A percentile compares a stretch with the other conserved stretches of the same genome.
Conservation (phyloP, 2,113 vertebrate genomes). For the Podarcis raffonei region DNA sequence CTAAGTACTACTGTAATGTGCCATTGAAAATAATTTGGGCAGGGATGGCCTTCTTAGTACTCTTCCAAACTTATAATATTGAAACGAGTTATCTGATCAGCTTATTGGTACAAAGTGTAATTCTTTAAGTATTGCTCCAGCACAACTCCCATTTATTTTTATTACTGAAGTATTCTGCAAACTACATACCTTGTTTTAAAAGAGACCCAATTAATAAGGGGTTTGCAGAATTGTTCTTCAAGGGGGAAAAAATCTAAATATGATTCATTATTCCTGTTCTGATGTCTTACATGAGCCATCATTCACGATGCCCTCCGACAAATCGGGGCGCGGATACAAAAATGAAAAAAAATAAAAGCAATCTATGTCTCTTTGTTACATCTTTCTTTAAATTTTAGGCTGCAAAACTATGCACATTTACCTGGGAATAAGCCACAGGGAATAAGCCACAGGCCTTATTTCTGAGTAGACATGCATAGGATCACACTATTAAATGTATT, state of each 20-base stretch:
- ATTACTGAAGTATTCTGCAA: background rate
- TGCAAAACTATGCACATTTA: too few relatives aligned
- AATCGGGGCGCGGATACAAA: too few relatives aligned
- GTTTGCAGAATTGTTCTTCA: background rate
- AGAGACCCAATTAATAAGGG: background rate
- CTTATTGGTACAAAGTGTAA: background rate
- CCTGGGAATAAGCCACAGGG: too few relatives aligned
- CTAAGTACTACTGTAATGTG: background rate
- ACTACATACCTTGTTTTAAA: too few relatives aligned
- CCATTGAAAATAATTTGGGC: background rate
- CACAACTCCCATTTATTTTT: background rate
- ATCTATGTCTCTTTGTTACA: background rate
- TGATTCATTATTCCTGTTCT: background rate
- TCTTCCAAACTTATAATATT: background rate
- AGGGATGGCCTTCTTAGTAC: background rate
- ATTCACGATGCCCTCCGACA: background rate
- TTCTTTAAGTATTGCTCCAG: background rate
- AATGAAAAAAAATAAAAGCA: too few relatives aligned
- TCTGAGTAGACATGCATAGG: background rate
- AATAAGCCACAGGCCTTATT: background rate
- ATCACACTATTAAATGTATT: background rate
- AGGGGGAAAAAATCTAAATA: background rate
- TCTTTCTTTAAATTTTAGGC: too few relatives aligned
- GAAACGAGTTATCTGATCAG: background rate
- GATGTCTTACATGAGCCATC: background rate